Percentiles rank a stretch among this genome's conserved stretches.
Conservation (phyloP, 2,113 vertebrate genomes). For the Columbina picui region DNA sequence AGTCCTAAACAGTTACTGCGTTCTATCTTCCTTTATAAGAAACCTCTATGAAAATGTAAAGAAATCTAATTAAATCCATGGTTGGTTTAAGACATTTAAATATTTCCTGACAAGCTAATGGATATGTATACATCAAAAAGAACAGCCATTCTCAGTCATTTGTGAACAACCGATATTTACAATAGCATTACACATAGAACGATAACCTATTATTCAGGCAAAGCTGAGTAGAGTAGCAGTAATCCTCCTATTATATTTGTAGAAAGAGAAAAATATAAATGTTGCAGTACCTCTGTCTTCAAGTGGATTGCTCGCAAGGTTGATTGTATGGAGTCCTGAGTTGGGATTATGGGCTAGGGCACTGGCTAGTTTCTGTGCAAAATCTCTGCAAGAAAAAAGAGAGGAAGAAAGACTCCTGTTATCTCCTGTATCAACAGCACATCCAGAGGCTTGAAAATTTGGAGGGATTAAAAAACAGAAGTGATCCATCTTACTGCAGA, state of each 20-base stretch:
- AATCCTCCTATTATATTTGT: not conserved
- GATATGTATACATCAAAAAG: not conserved
- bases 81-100: not conserved
- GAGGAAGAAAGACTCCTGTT: not conserved
- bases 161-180: not conserved
- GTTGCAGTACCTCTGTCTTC: conserved; percentile 90
- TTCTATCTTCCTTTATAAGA: not conserved
- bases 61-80: not conserved
- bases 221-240: not conserved
- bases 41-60: not conserved
- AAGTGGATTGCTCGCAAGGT: conserved; percentile 93
- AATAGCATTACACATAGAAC: not conserved
- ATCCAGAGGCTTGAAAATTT: not conserved
- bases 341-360: conserved; percentile 88
- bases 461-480: not conserved
- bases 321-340: conserved; percentile 94
- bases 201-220: not conserved
- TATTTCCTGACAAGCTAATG: not conserved
- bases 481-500: not conserved
- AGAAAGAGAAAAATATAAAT: not conserved
- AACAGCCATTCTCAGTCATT: not conserved
- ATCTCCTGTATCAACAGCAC: not conserved
- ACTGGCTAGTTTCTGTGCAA: conserved; percentile 92
- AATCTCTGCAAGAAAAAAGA: conserved; percentile 82
- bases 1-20: not conserved